Evolutionary conservation across 1,140 invertebrate species (phyloP).

Genomic region (Colletes latitarsis): DNA sequence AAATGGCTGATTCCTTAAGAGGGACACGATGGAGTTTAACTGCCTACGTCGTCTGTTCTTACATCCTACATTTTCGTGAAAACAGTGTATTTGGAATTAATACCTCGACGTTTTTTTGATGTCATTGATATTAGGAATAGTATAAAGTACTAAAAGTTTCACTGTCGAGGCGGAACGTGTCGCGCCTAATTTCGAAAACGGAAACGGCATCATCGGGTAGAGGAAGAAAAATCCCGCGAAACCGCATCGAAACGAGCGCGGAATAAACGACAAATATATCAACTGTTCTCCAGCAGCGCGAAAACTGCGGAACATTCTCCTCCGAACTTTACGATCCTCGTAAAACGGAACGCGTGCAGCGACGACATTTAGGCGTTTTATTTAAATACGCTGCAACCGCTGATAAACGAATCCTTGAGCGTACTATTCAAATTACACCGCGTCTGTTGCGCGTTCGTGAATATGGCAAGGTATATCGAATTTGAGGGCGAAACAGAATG

Average conservation of each 20-base stretch:
- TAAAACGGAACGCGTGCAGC: conserved; percentile 2
- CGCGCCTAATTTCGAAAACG: no score
- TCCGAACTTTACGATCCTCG: not conserved
- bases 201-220: no score
- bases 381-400: not conserved
- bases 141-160: no score
- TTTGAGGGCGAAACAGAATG: no score
- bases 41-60: no score
- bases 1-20: no score
- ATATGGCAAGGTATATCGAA: no score
- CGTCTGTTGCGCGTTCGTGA: not conserved
- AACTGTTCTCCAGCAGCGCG: not conserved
- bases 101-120: no score
- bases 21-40: no score
- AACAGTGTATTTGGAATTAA: no score
- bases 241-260: not conserved
- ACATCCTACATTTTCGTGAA: no score
- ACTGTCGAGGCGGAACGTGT: no score
- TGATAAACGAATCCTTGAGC: not conserved
- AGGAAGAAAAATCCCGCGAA: conserved; percentile 9
- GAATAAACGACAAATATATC: conserved; percentile 3
- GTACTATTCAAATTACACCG: not conserved
- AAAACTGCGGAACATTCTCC: conserved; percentile 4
- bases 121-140: not conserved
- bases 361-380: not conserved